Evolutionary conservation across 2,888 invertebrate genomes (phyloP).

Genomic region (Lasioglossum lativentre): DNA sequence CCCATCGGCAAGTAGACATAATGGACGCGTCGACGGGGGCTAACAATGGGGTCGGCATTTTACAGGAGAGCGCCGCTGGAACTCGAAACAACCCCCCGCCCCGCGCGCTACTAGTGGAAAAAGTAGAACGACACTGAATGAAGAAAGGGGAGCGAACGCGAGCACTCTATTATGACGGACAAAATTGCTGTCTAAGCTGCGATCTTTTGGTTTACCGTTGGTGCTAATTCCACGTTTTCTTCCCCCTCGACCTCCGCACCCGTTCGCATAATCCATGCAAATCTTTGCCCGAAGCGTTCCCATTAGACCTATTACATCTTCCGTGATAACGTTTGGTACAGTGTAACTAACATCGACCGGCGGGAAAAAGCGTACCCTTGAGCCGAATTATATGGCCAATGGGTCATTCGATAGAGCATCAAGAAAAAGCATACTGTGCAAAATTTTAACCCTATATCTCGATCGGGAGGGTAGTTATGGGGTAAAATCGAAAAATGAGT

Average conservation of each 20-base stretch:
- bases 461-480: no score
- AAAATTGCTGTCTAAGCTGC: constrained; percentile 22
- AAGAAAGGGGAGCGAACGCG: constrained; percentile 9
- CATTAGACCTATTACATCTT: neutral
- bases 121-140: constrained; percentile 19
- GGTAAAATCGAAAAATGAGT: no score
- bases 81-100: constrained; percentile 59
- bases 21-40: constrained; percentile 79
- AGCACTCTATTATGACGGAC: constrained; percentile 16
- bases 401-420: no score
- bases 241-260: neutral
- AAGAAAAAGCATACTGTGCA: no score
- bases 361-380: no score
- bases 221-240: neutral
- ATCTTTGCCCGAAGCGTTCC: neutral
- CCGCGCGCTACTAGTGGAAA: constrained; percentile 18
- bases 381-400: no score
- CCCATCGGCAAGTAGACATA: constrained; percentile 82
- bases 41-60: constrained; percentile 77
- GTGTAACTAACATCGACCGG: no score
- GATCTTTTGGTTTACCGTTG: constrained; percentile 11
- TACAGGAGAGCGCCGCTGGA: constrained; percentile 71
- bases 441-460: no score
- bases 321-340: neutral
- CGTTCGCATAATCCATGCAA: neutral